Evolutionary conservation across 1,140 invertebrate species (phyloP).

Genomic region (Lucilia sericata): DNA sequence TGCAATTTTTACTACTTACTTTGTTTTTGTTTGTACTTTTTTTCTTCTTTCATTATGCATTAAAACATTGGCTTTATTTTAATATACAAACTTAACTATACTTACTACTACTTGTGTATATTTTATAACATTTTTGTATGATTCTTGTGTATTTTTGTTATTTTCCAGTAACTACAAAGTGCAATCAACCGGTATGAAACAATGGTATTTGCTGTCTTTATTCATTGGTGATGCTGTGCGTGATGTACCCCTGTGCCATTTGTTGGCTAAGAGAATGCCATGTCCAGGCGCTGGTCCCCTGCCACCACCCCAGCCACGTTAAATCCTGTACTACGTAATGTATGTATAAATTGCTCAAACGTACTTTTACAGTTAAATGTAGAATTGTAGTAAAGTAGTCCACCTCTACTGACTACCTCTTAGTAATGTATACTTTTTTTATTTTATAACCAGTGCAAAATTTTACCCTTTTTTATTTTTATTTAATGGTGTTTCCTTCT

Average conservation of each 20-base stretch:
- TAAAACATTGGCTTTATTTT: slow-evolving; percentile 43
- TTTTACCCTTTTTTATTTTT: slow-evolving; percentile 40
- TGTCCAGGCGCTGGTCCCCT: slow-evolving; percentile 64
- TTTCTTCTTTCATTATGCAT: slow-evolving; percentile 33
- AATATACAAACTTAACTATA: slow-evolving; percentile 34
- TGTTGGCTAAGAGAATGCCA: slow-evolving; percentile 76
- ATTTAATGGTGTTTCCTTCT: slow-evolving; percentile 31
- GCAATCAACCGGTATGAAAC: slow-evolving; percentile 78
- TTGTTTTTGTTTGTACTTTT: slow-evolving; percentile 7
- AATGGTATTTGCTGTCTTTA: slow-evolving; percentile 84
- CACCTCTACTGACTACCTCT: slow-evolving; percentile 21
- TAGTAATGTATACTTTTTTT: slow-evolving; percentile 31
- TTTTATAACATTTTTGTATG: slow-evolving; percentile 35
- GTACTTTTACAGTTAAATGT: background rate
- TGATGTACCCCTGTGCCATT: slow-evolving; percentile 81
- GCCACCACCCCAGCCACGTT: slow-evolving; percentile 59
- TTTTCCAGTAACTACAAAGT: slow-evolving; percentile 78
- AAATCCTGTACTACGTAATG: slow-evolving; percentile 25
- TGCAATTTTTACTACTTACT: slow-evolving; percentile 28
- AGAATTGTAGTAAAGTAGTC: background rate
- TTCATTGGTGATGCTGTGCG: slow-evolving; percentile 85
- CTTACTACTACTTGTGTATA: background rate
- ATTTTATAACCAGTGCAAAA: slow-evolving; percentile 21
- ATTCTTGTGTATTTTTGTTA: slow-evolving; percentile 45
- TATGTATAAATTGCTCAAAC: no score